Evolutionary conservation across 92 coral and sea anemone species (phyloP).

Genomic region (Parazoanthus swiftii): DNA sequence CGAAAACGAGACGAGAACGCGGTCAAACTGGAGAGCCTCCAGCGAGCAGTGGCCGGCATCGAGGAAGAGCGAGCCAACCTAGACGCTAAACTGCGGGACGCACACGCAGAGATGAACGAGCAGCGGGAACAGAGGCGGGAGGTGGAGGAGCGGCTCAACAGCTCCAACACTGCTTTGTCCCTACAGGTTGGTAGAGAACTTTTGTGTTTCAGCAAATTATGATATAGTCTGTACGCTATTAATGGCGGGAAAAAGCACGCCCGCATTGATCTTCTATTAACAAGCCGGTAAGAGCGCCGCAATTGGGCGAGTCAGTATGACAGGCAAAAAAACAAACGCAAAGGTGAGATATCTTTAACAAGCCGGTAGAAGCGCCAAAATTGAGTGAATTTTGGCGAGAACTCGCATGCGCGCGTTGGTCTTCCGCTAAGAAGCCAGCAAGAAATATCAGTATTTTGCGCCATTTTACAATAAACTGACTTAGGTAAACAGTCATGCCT

Average conservation of each 20-base stretch:
- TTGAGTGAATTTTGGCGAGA: too few relatives aligned
- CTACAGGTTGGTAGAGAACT: constrained; percentile 56
- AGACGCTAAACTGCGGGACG: constrained; percentile 54
- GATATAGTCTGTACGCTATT: too few relatives aligned
- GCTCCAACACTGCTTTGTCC: constrained; percentile 63
- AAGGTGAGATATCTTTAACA: neutral
- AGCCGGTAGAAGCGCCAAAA: neutral
- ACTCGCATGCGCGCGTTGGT: too few relatives aligned
- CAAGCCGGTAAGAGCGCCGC: neutral
- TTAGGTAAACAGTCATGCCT: too few relatives aligned
- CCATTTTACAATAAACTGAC: too few relatives aligned
- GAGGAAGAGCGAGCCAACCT: constrained; percentile 72
- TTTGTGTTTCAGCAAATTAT: neutral
- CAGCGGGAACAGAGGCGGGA: constrained; percentile 70
- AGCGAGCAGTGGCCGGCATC: constrained; percentile 57
- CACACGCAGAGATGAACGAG: constrained; percentile 67
- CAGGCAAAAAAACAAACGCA: neutral
- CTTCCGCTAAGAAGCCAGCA: too few relatives aligned
- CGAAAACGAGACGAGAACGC: constrained; percentile 65
- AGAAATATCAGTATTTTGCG: too few relatives aligned
- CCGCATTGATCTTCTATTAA: too few relatives aligned
- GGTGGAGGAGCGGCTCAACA: constrained; percentile 65
- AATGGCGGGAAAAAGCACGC: too few relatives aligned
- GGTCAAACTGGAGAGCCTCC: constrained; percentile 66
- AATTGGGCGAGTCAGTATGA: too few relatives aligned